Conservation (phyloP, 2,888 invertebrate species). For the Xanthorhoe designata region DNA sequence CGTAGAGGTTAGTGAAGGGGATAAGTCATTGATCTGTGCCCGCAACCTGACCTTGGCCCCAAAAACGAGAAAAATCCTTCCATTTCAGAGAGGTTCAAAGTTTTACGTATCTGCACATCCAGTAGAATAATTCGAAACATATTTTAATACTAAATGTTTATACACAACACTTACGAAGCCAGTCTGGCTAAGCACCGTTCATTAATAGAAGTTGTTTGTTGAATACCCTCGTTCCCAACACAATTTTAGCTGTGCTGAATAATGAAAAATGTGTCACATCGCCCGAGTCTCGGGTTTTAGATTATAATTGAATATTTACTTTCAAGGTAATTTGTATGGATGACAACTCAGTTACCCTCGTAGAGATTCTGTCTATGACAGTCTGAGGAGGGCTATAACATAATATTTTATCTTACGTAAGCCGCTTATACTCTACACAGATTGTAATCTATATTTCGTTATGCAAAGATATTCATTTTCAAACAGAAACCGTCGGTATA, state of each 20-base stretch:
- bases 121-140: neutral
- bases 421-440: slow-evolving; percentile 7
- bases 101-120: neutral
- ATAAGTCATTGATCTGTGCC: slow-evolving; percentile 37
- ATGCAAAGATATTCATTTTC: slow-evolving; percentile 9
- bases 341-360: slow-evolving; percentile 8
- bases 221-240: slow-evolving; percentile 19
- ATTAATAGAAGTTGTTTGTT: slow-evolving; percentile 22
- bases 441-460: slow-evolving; percentile 5
- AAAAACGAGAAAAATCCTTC: slow-evolving; percentile 17
- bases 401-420: slow-evolving; percentile 16
- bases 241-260: slow-evolving; percentile 28
- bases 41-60: slow-evolving; percentile 35
- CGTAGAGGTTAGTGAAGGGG: slow-evolving; percentile 32
- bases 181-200: slow-evolving; percentile 11
- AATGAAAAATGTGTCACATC: slow-evolving; percentile 24
- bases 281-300: slow-evolving; percentile 2
- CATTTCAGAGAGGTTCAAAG: neutral
- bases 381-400: slow-evolving; percentile 6
- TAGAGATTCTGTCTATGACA: slow-evolving; percentile 21
- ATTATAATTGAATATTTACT: slow-evolving; percentile 18
- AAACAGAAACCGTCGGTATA: slow-evolving; percentile 9
- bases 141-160: slow-evolving; percentile 3
- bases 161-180: neutral
- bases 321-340: slow-evolving; percentile 19